A percentile compares a stretch with the other conserved stretches of the same genome.
Conservation (phyloP, 2,888 invertebrate species). For the Macrophya annulata region DNA sequence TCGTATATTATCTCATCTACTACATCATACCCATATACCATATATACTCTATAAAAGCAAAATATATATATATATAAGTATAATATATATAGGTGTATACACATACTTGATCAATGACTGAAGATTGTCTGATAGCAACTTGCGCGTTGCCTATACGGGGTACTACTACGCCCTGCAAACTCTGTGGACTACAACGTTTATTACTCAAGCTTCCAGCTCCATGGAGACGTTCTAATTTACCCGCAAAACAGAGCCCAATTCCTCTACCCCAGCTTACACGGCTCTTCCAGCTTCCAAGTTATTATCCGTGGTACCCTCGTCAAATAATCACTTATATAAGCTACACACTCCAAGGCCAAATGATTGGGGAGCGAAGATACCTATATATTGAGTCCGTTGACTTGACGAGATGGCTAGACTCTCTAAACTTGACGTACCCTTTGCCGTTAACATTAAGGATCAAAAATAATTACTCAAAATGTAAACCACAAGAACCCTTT, state of each 20-base stretch:
- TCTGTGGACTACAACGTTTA: slow-evolving; percentile 22
- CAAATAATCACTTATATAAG: slow-evolving; percentile 47
- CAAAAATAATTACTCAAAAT: not conserved
- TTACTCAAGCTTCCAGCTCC: slow-evolving; percentile 40
- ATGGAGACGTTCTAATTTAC: slow-evolving; percentile 35
- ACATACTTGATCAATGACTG: not conserved
- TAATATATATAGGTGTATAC: too few relatives aligned
- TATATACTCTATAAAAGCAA: too few relatives aligned
- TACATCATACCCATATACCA: not conserved
- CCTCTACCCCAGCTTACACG: slow-evolving; percentile 27
- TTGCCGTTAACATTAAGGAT: not conserved
- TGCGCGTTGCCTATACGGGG: not conserved
- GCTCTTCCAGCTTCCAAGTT: slow-evolving; percentile 40
- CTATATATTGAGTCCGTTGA: not conserved
- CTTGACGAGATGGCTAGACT: not conserved
- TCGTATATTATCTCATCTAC: not conserved
- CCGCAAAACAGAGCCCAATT: slow-evolving; percentile 44
- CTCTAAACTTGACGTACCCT: not conserved
- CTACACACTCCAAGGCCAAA: slow-evolving; percentile 23
- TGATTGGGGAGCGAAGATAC: slow-evolving; percentile 26
- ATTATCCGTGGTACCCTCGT: slow-evolving; percentile 44
- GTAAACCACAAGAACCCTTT: not conserved
- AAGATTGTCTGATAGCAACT: not conserved
- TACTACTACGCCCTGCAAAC: not conserved
- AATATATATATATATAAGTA: too few relatives aligned